Base-by-base conservation (phyloP, 2,113 vertebrate genomes). In the Scolopax mira region DNA sequence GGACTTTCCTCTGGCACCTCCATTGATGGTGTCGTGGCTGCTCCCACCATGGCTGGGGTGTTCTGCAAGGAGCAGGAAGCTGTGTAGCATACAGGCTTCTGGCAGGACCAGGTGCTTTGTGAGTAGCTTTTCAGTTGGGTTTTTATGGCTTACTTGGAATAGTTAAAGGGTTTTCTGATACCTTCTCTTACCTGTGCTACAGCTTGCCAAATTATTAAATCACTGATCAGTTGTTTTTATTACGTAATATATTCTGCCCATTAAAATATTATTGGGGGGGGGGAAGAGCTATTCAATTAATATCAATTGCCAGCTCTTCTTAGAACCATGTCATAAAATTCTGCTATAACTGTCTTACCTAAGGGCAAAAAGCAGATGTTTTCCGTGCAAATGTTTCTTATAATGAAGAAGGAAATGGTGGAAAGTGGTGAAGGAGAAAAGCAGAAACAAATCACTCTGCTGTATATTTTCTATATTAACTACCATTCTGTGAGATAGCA, bases 141-240 rank as follows among this genome's bases (percentile, higher is more conserved):
- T 80, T 83, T 79, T 71, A 23, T 72, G 58, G 62, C 11, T 64
- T 39, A 16, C 18, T 79, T 77, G 58, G 17, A 69, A 51, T 33
- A 44, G 31, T 62, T 60, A 16, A 71, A n/a, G 37, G 10, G 41
- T 85, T 61, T 69, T 64, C 58, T 85, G 37, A 55, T 69, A 30
- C 44, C 28, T 66, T 84, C 69, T 85, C 62, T 54, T 89, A 94
- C 57, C 52, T 93, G 28, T 71, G 31, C 44, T 72, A 21, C 22
- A 84, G 31, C 78, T 91, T 91, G 62, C 81, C 85, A 89, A 57
- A 84, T 77, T 89, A 64, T 58, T 77, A 77, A 89, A 67, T n/a
- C 69, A 77, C 58, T 57, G 48, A 84, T 91, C 62, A 72, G 33
- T 77, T 83, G 52, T 11, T 93, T 91, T 93, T 86, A 41, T 64